phyloP scores from a whole-genome alignment of 2,888 invertebrate genomes.

The Drosophila eohydei region DNA sequence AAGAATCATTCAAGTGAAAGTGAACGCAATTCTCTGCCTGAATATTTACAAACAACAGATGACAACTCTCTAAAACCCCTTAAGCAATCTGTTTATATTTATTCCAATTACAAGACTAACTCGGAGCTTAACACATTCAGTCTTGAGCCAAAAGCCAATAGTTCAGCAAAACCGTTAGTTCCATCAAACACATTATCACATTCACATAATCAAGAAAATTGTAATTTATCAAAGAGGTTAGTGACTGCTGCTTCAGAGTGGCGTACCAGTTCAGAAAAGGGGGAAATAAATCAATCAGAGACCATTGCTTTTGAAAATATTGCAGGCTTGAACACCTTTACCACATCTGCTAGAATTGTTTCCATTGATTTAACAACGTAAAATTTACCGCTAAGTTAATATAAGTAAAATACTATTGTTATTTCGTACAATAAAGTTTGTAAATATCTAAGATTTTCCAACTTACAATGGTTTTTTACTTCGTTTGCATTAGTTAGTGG shows the following conservation, averaged over 20 bases:
- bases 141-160: constrained; percentile 53
- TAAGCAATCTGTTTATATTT: constrained; percentile 83
- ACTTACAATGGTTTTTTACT: background rate
- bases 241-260: constrained; percentile 68
- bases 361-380: constrained; percentile 84
- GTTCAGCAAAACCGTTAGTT: constrained; percentile 49
- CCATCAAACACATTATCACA: constrained; percentile 57
- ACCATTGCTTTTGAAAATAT: constrained; percentile 63
- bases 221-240: constrained; percentile 65
- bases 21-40: constrained; percentile 35
- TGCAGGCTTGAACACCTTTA: constrained; percentile 71
- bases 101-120: constrained; percentile 82
- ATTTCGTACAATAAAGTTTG: constrained; percentile 69
- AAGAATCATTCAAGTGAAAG: constrained; percentile 21
- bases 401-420: constrained; percentile 59
- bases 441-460: constrained; percentile 20
- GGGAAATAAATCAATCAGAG: constrained; percentile 51
- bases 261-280: constrained; percentile 66
- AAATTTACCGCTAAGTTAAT: constrained; percentile 34
- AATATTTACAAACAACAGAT: constrained; percentile 41
- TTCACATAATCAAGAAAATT: constrained; percentile 81
- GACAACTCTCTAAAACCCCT: constrained; percentile 77
- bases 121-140: constrained; percentile 69
- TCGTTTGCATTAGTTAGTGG: background rate
- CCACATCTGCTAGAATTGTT: constrained; percentile 78